Conservation (phyloP, 2,888 invertebrate species). For the Fissipunctia ypsillon region DNA sequence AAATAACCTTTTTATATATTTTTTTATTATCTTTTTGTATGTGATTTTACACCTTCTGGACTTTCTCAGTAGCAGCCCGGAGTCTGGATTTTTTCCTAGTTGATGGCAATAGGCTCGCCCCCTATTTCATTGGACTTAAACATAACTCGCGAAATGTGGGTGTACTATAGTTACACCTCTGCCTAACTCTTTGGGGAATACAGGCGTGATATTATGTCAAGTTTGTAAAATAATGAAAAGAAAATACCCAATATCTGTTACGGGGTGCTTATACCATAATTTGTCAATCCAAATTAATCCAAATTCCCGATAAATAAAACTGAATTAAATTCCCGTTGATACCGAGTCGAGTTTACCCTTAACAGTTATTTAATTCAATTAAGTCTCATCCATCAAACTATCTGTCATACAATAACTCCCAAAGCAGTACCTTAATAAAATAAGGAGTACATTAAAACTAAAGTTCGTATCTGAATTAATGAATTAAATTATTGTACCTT, state of each 20-base stretch:
- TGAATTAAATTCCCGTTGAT: constrained; percentile 23
- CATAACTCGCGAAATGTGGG: too few species aligned
- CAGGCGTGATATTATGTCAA: too few species aligned
- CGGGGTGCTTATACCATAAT: background rate
- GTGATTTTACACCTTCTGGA: too few species aligned
- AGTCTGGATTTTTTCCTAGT: too few species aligned
- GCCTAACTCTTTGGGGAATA: too few species aligned
- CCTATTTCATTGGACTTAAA: too few species aligned
- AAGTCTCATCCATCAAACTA: constrained; percentile 55
- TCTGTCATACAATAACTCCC: constrained; percentile 51
- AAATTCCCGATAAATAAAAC: background rate
- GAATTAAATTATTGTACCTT: constrained; percentile 69
- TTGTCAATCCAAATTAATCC: background rate
- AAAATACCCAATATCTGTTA: background rate
- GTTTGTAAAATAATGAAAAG: background rate
- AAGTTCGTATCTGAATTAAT: constrained; percentile 67
- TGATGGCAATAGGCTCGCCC: too few species aligned
- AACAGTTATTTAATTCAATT: constrained; percentile 60
- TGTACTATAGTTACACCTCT: too few species aligned
- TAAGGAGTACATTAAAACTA: constrained; percentile 66
- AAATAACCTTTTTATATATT: too few species aligned
- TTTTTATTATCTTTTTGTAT: too few species aligned
- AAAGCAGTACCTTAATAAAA: constrained; percentile 57
- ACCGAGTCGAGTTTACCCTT: constrained; percentile 5
- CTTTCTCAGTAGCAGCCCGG: too few species aligned